Base-by-base conservation (phyloP, 2,888 invertebrate species). In the Yponomeuta evonymella region DNA sequence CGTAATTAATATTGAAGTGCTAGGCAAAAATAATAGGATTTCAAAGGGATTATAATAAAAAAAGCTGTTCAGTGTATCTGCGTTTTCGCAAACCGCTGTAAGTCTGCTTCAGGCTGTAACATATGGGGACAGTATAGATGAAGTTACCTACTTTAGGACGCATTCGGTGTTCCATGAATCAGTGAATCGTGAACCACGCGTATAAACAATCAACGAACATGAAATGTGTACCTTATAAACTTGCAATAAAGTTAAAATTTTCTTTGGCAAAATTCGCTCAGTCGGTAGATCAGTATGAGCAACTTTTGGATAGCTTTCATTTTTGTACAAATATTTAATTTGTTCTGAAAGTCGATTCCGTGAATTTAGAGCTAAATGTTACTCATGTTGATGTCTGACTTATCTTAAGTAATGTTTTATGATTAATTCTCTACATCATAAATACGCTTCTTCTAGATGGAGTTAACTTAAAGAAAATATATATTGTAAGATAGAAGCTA, bases 401-500 rank as follows among this genome's bases (percentile, higher is more conserved):
- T 65, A 65, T 30, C 29, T 33, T 65, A 58, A 15, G 29, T 29
- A 30, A 65, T 64, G 29, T 11, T 65, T 29, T 65, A 11, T 12
- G 9, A 33, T 65, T 65, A 30, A 30, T 12, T 65, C 65, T 65
- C 30, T 65, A 29, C 33, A 65, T 23, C 12, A 30, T 33, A 30
- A 30, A n/a, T 65, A 23, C 33, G 65, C 65, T 33, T 65, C 29
- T 65, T 65, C 2, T 65, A 65, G 33, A 65, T 29, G 65, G 29
- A 65, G 65, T 65, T 58, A 58, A 58, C 12, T 58, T 58, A 58
- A 58, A 58, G 15, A 65, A 65, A 65, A 12, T 65, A 33, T 65
- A 64, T 65, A 64, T 30, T 68, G 68, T 68, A 68, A 48, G 68
- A 68, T 68, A 68, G 68, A 11, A n/a, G 15, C 15, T 58, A 58